Conservation (phyloP, 2,888 invertebrate genomes). For the Coenonympha arcania region DNA sequence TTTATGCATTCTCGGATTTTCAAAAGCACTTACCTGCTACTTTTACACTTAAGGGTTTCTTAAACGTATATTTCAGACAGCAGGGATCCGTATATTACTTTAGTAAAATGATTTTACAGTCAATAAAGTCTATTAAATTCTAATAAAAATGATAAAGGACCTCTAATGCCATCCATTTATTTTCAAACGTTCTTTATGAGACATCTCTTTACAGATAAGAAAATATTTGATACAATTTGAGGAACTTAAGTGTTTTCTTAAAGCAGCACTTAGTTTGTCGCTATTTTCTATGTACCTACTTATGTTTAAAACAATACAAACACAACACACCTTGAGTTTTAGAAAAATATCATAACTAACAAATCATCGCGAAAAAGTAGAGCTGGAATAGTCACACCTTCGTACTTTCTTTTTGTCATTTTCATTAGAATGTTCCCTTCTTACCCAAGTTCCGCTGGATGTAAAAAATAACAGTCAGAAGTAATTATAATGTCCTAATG, state of each 20-base stretch:
- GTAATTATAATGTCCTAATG: too few species aligned
- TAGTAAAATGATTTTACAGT: not conserved
- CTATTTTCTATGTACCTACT: not conserved
- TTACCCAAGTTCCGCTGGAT: too few species aligned
- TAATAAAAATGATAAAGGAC: constrained; percentile 4
- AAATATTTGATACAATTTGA: not conserved
- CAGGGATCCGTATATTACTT: too few species aligned
- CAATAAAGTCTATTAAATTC: not conserved
- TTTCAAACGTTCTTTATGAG: constrained; percentile 1
- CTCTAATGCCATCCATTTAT: not conserved
- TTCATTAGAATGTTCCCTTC: too few species aligned
- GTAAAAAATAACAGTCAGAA: too few species aligned
- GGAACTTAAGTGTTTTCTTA: constrained; percentile 1
- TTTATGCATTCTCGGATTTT: too few species aligned
- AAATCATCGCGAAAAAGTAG: too few species aligned
- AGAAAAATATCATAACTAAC: not conserved
- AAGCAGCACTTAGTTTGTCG: not conserved
- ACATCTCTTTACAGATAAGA: constrained; percentile 1
- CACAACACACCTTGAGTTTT: not conserved
- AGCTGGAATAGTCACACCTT: too few species aligned
- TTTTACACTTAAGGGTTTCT: too few species aligned
- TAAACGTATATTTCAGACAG: too few species aligned
- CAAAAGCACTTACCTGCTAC: too few species aligned
- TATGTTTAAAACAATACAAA: not conserved
- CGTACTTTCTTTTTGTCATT: too few species aligned